Base-by-base conservation (phyloP, 2,888 invertebrate genomes). In the Dysmachus trigonus region DNA sequence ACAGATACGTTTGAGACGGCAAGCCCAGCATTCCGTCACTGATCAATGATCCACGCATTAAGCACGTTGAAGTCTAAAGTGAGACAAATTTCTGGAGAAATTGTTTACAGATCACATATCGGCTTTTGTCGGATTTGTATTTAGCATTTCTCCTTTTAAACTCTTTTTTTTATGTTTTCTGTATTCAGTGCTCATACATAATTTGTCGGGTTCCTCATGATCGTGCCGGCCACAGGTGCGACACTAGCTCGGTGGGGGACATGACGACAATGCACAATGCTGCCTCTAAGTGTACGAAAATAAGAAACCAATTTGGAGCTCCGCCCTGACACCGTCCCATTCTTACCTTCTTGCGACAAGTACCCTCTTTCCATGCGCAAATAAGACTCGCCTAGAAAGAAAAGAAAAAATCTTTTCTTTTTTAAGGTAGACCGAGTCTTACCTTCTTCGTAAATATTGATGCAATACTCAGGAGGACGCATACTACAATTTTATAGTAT, bases 401-500 rank as follows among this genome's bases (percentile, higher is more conserved):
- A 62, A 82, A 62, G 31, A 35, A 62, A 62, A 81, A 85, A 82
- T 76, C 73, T 33, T 81, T 85, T 85, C 79, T 79, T 85, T 79
- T 83, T 85, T 86, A 82, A 53, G 82, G 82, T 82, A 82, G 82
- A 71, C 82, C 35, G 22, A 82, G 82, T 62, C 82, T 77, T 77
- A 22, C 27, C 74, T 73, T 74, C 47, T 73, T 15, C 73, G 38
- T 82, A 79, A 74, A 86, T 35, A 83, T 62, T 35, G 33, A 31
- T 51, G 47, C 73, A 74, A 72, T 30, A 47, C 71, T 72, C 73
- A 33, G 85, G 85, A 62, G 22, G 51, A 31, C 47, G 35, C 15
- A 33, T 62, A 62, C 53, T 74, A 77, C 74, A 35, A 35, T 27
- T 81, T 79, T 86, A 84, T 87, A 90, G 91, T 92, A 92, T 92